Conservation (phyloP, 1,140 invertebrate species). For the Mesaphorura yosii region DNA sequence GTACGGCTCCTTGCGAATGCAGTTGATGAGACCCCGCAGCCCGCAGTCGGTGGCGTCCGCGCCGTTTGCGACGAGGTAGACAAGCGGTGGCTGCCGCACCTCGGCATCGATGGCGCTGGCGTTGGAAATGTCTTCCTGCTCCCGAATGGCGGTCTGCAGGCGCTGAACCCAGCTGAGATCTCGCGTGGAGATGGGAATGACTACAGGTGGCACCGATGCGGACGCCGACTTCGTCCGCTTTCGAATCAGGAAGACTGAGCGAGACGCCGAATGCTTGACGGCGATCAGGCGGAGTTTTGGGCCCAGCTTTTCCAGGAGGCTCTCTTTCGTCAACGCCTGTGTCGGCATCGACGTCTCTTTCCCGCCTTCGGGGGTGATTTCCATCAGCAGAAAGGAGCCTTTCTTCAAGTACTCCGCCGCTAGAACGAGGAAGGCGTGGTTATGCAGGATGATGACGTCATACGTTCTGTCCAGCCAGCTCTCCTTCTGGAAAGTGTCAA, state of each 20-base stretch:
- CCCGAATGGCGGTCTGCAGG: neutral
- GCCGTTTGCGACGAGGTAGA: neutral
- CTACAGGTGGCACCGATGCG: too few relatives aligned
- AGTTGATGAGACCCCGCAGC: neutral
- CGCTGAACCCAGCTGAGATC: neutral
- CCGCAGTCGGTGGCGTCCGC: neutral
- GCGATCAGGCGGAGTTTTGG: neutral
- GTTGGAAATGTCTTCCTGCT: neutral
- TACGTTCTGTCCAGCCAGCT: neutral
- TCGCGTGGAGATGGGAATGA: neutral
- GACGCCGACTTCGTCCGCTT: conserved; percentile 1
- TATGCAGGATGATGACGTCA: neutral
- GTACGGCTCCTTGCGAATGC: conserved; percentile 3
- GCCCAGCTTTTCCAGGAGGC: neutral
- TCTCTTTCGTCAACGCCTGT: neutral
- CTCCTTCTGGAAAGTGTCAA: too few relatives aligned
- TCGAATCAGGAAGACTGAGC: neutral
- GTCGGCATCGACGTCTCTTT: too few relatives aligned
- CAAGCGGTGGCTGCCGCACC: conserved; percentile 32
- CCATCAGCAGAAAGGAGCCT: neutral
- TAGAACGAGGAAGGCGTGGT: neutral
- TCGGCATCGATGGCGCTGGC: neutral
- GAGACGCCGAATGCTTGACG: neutral
- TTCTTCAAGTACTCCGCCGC: neutral
- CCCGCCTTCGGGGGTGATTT: neutral